Conservation (phyloP, 2,888 invertebrate genomes). For the Brenthis hecate region DNA sequence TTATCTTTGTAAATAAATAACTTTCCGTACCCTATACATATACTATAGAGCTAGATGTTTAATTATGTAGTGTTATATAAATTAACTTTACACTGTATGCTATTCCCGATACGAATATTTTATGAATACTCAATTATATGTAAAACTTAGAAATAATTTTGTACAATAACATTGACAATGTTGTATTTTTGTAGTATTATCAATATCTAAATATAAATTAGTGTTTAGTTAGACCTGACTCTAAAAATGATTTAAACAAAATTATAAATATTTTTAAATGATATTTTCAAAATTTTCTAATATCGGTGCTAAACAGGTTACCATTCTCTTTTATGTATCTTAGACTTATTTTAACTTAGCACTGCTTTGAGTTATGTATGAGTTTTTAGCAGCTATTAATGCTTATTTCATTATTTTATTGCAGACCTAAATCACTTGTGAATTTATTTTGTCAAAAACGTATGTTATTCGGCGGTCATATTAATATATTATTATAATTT, state of each 20-base stretch:
- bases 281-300: conserved; percentile 49
- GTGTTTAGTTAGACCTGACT: conserved; percentile 25
- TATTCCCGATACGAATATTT: conserved; percentile 34
- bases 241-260: conserved; percentile 3
- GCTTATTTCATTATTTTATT: conserved; percentile 3
- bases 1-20: conserved; percentile 29
- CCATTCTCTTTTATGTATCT: conserved; percentile 51
- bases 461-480: conserved; percentile 4
- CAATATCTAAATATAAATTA: conserved; percentile 34
- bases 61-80: conserved; percentile 24
- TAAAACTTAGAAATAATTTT: conserved; percentile 38
- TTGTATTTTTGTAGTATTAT: conserved; percentile 45
- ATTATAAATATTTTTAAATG: conserved; percentile 39
- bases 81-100: conserved; percentile 33
- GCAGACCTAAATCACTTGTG: not conserved
- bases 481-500: conserved; percentile 12
- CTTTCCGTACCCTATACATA: conserved; percentile 7
- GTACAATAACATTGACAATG: conserved; percentile 45
- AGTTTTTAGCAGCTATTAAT: not conserved
- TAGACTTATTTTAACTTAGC: conserved; percentile 14
- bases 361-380: not conserved
- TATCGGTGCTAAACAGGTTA: conserved; percentile 71
- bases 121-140: conserved; percentile 47
- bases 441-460: conserved; percentile 4
- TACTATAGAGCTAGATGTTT: conserved; percentile 3